Conservation (phyloP, 2,888 invertebrate species). For the Punctoribates punctum region DNA sequence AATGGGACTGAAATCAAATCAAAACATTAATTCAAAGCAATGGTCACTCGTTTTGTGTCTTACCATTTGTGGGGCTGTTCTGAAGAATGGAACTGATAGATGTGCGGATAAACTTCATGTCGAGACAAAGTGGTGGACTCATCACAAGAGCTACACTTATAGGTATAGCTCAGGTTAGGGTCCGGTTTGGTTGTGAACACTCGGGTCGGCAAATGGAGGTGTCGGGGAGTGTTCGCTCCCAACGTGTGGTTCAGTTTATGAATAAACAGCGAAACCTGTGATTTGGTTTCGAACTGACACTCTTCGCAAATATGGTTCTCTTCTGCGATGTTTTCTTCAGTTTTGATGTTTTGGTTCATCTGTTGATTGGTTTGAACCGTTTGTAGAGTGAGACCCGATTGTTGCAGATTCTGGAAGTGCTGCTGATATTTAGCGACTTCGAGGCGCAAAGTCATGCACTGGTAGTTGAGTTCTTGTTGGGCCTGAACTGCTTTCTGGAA, state of each 20-base stretch:
- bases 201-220: conserved; percentile 37
- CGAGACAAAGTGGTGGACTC: neutral
- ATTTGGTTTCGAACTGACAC: conserved; percentile 34
- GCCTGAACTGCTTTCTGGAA: conserved; percentile 23
- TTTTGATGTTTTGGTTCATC: neutral
- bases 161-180: conserved; percentile 3
- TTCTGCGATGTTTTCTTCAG: neutral
- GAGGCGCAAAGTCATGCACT: conserved; percentile 18
- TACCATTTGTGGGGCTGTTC: conserved; percentile 36
- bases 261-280: conserved; percentile 39
- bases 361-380: neutral
- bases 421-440: conserved; percentile 25
- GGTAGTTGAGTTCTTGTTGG: conserved; percentile 18
- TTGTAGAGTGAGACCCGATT: neutral
- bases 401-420: conserved; percentile 5
- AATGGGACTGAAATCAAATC: conserved; percentile 10
- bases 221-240: conserved; percentile 28
- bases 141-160: conserved; percentile 38
- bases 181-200: conserved; percentile 35
- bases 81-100: conserved; percentile 40
- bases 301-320: conserved; percentile 2
- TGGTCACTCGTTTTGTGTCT: too few relatives aligned
- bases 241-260: conserved; percentile 39
- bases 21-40: too few relatives aligned
- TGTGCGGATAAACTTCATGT: conserved; percentile 40